Base-by-base conservation (phyloP, 2,888 invertebrate genomes). In the Frankliniella fusca region DNA sequence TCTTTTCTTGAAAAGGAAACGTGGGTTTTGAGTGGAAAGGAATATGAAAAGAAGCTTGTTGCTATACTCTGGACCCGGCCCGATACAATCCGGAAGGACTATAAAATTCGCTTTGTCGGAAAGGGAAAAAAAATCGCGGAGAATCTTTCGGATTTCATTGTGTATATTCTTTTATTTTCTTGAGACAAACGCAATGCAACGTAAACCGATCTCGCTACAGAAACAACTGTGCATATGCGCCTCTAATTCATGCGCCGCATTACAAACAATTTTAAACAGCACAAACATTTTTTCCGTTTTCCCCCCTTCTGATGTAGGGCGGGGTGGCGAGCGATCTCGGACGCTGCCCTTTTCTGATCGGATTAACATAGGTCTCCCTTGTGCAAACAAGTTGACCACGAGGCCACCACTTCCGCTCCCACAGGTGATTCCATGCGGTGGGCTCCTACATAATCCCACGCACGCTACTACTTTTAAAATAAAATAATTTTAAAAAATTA, bases 41-140 rank as follows among this genome's bases (percentile, higher is more conserved):
- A 76, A 76, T 76, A 76, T 76, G 70, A 76, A 76, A 76, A 76
- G 70, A 7, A 76, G 70, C n/a, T 27, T 76, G 70, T 76, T 76
- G 70, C 70, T 2, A 3, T 38, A 38, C 5, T 3, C 38, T 38
- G 38, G 70, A 18, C 20, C 70, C 27, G 23, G 8, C 10, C 70
- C 23, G 27, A 76, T 11, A 76, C 70, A 76, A 76, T 76, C 70
- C 70, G 70, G 70, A 76, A 76, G 70, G 70, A 76, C 70, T 12
- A 76, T 27, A 76, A 76, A 76, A 27, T 76, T 76, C 27, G 70
- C 70, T 23, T 76, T 76, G 70, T 76, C 70, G 70, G 70, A 70
- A 18, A 54, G 70, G n/a, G 27, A 76, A 76, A 76, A 76, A 23
- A n/a, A 76, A 0, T 9, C 70, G 54, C 20, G 18, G 12, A 15